Base-by-base conservation (phyloP, 2,797 vertebrate species). In the Artibeus lituratus region DNA sequence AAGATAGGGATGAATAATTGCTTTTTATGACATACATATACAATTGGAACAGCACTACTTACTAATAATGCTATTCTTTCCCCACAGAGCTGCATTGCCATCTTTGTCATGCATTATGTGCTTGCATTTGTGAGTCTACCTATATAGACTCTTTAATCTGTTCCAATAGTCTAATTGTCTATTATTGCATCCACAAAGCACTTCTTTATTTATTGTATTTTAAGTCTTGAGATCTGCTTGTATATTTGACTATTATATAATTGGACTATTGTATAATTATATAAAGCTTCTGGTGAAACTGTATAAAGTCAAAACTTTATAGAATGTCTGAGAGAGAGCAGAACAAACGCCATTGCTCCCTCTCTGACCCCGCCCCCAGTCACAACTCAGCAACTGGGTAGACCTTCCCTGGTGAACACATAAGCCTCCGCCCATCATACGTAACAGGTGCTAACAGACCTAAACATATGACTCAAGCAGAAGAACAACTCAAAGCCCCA, bases 261-360 rank as follows among this genome's bases (percentile, higher is more conserved):
- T 91, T 92, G 95, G 57, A 87, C 9, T 65, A 32, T 90, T 42
- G 69, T 18, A 76, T 37, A 4, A 83, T 91, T 92, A 95, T n/a
- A n/a, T 7, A 87, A 7, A 8, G 26, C 53, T 91, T 4, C n/a
- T 76, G 26, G 39, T 86, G 44, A 85, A 96, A 70, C 5, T 83
- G 85, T 83, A 77, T 76, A 51, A 59, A 82, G 18, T 74, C 22
- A 74, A 22, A 76, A 84, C 4, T 81, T 85, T 86, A 82, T 44
- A 44, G 9, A 44, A 44, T 44, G 44, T 44, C 39, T n/a, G n/a
- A n/a, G n/a, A n/a, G n/a, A n/a, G n/a, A n/a, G n/a, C n/a, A n/a
- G n/a, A n/a, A n/a, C n/a, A n/a, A n/a, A n/a, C n/a, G n/a, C n/a
- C n/a, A n/a, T n/a, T n/a, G n/a, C n/a, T n/a, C n/a, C n/a, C n/a